Base-by-base conservation (phyloP, 2,888 invertebrate genomes). In the Dolichomitus sp. region DNA sequence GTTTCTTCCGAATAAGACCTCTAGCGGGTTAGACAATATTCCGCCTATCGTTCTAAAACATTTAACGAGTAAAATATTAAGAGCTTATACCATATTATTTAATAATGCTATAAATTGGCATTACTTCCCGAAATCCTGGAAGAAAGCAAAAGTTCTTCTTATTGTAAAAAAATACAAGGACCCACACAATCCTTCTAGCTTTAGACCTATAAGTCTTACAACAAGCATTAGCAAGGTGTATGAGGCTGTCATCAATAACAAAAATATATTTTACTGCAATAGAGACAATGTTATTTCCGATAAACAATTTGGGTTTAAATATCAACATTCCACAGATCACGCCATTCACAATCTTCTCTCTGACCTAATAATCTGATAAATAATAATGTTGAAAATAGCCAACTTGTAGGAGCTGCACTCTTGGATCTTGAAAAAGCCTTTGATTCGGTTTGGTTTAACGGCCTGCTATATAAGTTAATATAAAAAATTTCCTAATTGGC, bases 181-280 rank as follows among this genome's bases (percentile, higher is more conserved):
- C 40, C 69, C 79, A 2, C 27, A 27, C 12, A 27, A 70, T 19
- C 63, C 79, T 17, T n/a, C 79, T 2, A 83, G 76, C 48, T 77
- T 77, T 61, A 33, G 83, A n/a, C 80, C 83, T 9, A 80, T 83
- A 9, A 83, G 72, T 68, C 80, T 83, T 2, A 80, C 77, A 4
- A 45, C 77, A 1, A 63, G 63, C 17, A 40, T 80, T 9, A 73
- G 83, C 57, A 80, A 83, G 33, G 77, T 80, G 0, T 83, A 45
- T 23, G 77, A 77, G 48, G 23, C 45, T 9, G 11, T 80, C 11
- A 76, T 83, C 14, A 76, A 80, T 7, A 50, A 66, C 0, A n/a
- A 42, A 4, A 76, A 80, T 17, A 45, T n/a, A 11, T 5, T 45
- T 0, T 33, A 52, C 17, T 66, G 61, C 9, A 23, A 54, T 0